phyloP scores from a whole-genome alignment of 2,888 invertebrate genomes.

The Eupithecia abbreviata region DNA sequence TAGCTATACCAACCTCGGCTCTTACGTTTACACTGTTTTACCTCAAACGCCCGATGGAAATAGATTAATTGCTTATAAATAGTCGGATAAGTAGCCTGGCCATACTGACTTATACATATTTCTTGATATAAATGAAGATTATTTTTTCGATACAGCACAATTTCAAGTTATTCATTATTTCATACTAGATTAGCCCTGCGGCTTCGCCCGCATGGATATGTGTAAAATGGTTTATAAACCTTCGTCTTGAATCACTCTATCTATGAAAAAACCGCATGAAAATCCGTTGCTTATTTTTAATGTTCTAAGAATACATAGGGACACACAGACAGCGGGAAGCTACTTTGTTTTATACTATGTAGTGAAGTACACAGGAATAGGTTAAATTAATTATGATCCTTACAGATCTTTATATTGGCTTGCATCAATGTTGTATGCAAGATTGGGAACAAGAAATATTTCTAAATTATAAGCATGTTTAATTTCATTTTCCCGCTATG shows the following conservation, averaged over 20 bases:
- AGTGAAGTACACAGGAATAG: not conserved
- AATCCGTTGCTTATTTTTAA: no score
- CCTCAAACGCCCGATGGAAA: slow-evolving; percentile 71
- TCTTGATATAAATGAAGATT: not conserved
- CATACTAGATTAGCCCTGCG: not conserved
- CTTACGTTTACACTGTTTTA: slow-evolving; percentile 70
- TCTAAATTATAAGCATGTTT: not conserved
- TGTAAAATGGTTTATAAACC: no score
- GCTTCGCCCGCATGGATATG: no score
- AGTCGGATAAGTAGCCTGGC: slow-evolving; percentile 46
- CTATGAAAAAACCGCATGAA: no score
- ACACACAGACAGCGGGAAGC: no score
- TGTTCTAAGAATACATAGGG: no score
- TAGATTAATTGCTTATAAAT: slow-evolving; percentile 68
- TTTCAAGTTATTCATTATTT: not conserved
- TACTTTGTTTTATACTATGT: no score
- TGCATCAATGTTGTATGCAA: not conserved
- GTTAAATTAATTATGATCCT: not conserved
- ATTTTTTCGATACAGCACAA: not conserved
- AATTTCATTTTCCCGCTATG: not conserved
- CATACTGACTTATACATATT: not conserved
- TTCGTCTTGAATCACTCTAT: no score
- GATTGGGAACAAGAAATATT: not conserved
- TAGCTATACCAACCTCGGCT: slow-evolving; percentile 38
- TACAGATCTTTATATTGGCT: not conserved